phyloP scores from a whole-genome alignment of 2,888 invertebrate genomes.

The Lissocephala sabroskyi region DNA sequence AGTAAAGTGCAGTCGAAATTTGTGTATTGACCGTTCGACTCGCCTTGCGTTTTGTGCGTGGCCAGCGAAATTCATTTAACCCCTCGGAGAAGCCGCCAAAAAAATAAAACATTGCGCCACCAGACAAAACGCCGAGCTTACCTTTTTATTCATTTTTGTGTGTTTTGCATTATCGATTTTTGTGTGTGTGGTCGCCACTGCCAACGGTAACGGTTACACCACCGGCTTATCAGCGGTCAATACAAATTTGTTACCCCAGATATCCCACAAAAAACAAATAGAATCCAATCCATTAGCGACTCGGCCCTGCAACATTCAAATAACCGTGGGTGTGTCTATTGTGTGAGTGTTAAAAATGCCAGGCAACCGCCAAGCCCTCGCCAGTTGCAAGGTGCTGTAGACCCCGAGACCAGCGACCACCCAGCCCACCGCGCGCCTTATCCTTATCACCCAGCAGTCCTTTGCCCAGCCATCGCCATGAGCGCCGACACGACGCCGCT shows the following conservation, averaged over 20 bases:
- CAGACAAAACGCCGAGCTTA: slow-evolving; percentile 26
- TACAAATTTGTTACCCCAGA: no score
- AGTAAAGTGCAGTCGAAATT: background rate
- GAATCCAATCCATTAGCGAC: slow-evolving; percentile 15
- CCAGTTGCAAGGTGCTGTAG: slow-evolving; percentile 36
- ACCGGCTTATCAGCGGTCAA: slow-evolving; percentile 9
- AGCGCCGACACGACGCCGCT: slow-evolving; percentile 64
- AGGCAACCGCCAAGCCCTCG: slow-evolving; percentile 21
- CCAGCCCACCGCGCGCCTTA: background rate
- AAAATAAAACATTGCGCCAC: slow-evolving; percentile 29
- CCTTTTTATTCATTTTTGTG: slow-evolving; percentile 19
- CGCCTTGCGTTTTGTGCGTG: slow-evolving; percentile 17
- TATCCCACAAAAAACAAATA: slow-evolving; percentile 6
- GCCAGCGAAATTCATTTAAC: slow-evolving; percentile 38
- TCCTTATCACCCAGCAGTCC: background rate
- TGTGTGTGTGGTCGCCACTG: slow-evolving; percentile 12
- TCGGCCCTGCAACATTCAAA: slow-evolving; percentile 26
- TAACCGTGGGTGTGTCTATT: slow-evolving; percentile 36
- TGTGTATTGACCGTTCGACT: slow-evolving; percentile 15
- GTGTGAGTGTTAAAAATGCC: slow-evolving; percentile 38
- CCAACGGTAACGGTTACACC: slow-evolving; percentile 38
- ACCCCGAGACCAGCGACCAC: background rate
- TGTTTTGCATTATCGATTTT: slow-evolving; percentile 37
- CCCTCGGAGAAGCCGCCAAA: slow-evolving; percentile 16
- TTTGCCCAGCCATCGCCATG: slow-evolving; percentile 23